Conservation (phyloP, 2,113 vertebrate species). For the Phrynocephalus versicolor region DNA sequence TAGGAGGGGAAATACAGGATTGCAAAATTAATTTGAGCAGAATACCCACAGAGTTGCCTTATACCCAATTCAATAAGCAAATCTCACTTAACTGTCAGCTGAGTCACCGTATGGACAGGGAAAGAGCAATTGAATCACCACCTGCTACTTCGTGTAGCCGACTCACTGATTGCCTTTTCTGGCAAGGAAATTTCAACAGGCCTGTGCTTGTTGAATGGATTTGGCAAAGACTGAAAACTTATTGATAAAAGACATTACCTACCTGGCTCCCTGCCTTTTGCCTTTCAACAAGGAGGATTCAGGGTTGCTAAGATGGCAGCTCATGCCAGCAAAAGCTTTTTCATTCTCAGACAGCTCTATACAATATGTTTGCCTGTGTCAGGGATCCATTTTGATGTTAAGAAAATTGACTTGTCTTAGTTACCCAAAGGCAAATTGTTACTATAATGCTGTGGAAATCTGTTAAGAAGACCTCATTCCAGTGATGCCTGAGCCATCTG, state of each 20-base stretch:
- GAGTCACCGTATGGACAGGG: not conserved
- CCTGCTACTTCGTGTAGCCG: slow-evolving; percentile 9
- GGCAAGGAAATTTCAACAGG: not conserved
- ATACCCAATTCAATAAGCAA: slow-evolving; percentile 25
- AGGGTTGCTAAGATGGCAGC: not conserved
- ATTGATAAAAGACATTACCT: slow-evolving; percentile 18
- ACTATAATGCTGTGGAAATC: not conserved
- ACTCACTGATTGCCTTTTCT: not conserved
- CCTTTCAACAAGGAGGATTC: not conserved
- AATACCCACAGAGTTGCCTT: slow-evolving; percentile 8
- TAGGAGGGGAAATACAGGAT: not conserved
- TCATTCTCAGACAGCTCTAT: not conserved
- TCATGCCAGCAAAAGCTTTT: not conserved
- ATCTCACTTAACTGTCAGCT: slow-evolving; percentile 7
- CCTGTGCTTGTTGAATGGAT: not conserved
- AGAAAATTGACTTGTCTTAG: not conserved
- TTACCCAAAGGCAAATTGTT: not conserved
- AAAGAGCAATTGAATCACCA: slow-evolving; percentile 29
- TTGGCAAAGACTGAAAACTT: not conserved
- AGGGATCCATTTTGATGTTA: not conserved
- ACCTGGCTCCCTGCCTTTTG: not conserved
- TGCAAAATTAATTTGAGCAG: slow-evolving; percentile 34
- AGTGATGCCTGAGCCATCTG: not conserved
- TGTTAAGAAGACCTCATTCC: not conserved
- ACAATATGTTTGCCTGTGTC: not conserved